Base-by-base conservation (phyloP, 2,113 vertebrate species). In the Amphiprion percula region DNA sequence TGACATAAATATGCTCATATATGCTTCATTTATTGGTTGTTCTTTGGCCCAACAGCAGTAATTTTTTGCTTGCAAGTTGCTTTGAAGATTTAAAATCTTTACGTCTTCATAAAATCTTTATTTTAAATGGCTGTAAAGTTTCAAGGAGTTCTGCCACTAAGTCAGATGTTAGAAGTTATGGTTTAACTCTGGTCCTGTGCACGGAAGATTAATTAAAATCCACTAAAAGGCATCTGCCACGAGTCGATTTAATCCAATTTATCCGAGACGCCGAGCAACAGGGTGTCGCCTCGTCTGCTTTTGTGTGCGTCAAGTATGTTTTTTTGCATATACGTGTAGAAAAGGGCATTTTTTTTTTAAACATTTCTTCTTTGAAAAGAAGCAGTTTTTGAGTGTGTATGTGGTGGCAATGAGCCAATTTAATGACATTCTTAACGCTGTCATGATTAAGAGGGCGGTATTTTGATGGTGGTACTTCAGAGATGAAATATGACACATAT, bases 201-300 rank as follows among this genome's bases (percentile, higher is more conserved):
- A 74, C 88, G 16, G 85, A 68, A 60, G 61, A 49, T 2, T 84
- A 78, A 91, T 85, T 90, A 90, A 81, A 87, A 90, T 83, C 79
- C 87, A 83, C 73, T 82, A 85, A 90, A 85, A 91, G 80, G 47
- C 86, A 90, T 87, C 85, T 90, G 88, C 74, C 85, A 41, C 72
- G 8, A 65, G 68, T 80, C 63, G 52, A 79, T 88, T 82, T 88
- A 90, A 91, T 90, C 74, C 64, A 88, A 77, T 90, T 86, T 75
- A 84, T 88, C 81, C 68, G 67, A 77, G 83, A 77, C 79, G 60
- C 4, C 2, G 41, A 78, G 54, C 83, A 46, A 14, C 55, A 52
- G 82, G 84, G 72, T 23, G 77, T 71, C 58, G n/a, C 49, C 37
- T 46, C 46, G 74, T 88, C 65, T 80, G 78, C 54, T 26, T 44